A percentile compares a stretch with the other conserved stretches of the same genome.
Evolutionary conservation across 2,113 vertebrate genomes (phyloP).

Genomic region (Vombatus ursinus): DNA sequence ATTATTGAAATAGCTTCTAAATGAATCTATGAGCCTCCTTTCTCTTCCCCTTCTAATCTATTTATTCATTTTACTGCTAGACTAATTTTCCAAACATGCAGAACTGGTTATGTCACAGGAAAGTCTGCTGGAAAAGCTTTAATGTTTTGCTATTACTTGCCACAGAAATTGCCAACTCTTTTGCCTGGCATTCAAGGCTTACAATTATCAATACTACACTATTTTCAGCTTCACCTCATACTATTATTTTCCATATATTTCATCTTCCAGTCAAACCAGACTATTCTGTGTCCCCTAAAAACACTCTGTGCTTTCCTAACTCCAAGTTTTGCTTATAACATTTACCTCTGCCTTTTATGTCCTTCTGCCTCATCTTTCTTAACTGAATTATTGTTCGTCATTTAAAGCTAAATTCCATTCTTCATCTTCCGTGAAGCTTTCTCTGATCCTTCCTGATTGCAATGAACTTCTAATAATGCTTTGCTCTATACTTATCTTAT

Average conservation of each 20-base stretch:
- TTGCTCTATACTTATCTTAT: no score
- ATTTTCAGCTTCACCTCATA: background rate
- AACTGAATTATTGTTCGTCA: background rate
- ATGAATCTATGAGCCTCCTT: no score
- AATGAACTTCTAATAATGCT: no score
- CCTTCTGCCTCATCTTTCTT: background rate
- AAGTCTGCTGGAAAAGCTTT: background rate
- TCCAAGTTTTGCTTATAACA: background rate
- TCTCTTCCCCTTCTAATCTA: no score
- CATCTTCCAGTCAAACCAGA: background rate
- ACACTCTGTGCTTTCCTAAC: background rate
- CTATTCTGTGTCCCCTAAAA: background rate
- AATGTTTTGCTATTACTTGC: background rate
- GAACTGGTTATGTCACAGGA: no score
- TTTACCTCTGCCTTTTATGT: background rate
- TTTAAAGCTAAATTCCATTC: background rate
- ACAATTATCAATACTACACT: background rate
- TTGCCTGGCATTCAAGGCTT: background rate
- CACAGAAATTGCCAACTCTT: background rate
- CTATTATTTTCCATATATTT: background rate
- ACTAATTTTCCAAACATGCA: no score
- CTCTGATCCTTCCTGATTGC: no score
- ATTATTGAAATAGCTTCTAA: no score
- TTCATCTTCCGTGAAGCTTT: no score
- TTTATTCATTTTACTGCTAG: no score